Evolutionary conservation across 2,797 vertebrate species (phyloP), one percentile per base, ranked within the genome.

Genomic region (Sebastes vulpes): DNA sequence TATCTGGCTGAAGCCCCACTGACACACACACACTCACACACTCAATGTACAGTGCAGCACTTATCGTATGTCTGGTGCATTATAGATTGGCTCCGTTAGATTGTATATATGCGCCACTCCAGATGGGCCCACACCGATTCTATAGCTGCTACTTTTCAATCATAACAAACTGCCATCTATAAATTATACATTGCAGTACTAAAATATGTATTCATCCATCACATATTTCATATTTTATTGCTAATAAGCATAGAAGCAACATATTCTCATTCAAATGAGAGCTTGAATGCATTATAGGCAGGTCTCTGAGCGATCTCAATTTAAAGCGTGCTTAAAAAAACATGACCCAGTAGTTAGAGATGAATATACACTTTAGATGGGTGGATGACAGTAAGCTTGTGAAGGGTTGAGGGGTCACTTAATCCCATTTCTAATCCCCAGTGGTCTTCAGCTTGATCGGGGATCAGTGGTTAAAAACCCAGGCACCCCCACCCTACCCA

Each of bases 231-330:
- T 25, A 28, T 77, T 66, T 28, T 12, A 25, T 71, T 59, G 82
- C 4, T 35, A 64, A 56, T 61, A 46, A 65, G 32, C 25, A n/a
- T 6, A 63, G 38, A 77, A 18, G 50, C 20, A 73, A 72, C 18
- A 28, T 35, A 61, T 42, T 28, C 14, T 11, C 32, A 76, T 66
- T 54, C 28, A 69, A 79, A 85, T 68, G 54, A 54, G 10, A 25
- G 52, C 71, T 79, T 85, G 97, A 96, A 97, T 96, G 3, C 93
- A 96, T 84, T 95, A 80, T 96, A 95, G 1, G 94, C 95, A 81
- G 97, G 95, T 96, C 96, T 97, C 93, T 20, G 96, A 94, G 95
- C 92, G 86, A 54, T 87, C 59, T 67, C 42, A 23, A 68, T 76
- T 75, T 61, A 73, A 72, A 71, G n/a, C 26, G 1, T 68, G 64